phyloP scores from a whole-genome alignment of 1,140 invertebrate genomes.

The Trinorchestia longiramus region DNA sequence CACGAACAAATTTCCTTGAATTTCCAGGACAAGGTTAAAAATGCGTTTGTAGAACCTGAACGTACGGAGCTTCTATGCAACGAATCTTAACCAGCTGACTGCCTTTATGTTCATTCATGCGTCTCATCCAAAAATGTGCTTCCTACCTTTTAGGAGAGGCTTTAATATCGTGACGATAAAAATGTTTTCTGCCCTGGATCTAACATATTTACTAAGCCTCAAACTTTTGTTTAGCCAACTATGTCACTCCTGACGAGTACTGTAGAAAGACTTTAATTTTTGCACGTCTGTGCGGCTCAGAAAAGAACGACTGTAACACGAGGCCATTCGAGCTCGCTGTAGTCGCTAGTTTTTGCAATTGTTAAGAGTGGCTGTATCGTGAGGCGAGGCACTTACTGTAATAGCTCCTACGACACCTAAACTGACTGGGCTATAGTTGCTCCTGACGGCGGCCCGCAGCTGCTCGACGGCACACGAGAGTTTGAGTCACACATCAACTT shows the following conservation, averaged over 20 bases:
- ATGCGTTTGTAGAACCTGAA: not conserved
- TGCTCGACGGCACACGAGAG: not conserved
- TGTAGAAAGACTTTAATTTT: constrained; percentile 31
- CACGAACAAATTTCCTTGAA: not conserved
- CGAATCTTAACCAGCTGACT: not conserved
- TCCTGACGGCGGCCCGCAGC: not conserved
- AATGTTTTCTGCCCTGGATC: not conserved
- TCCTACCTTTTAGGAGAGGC: not conserved
- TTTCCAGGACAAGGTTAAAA: not conserved
- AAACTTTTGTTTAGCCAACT: constrained; percentile 44
- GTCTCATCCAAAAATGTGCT: not conserved
- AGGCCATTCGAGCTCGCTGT: not conserved
- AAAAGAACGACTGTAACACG: not conserved
- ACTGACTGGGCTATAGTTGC: constrained; percentile 37
- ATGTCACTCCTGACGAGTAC: not conserved
- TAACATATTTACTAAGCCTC: not conserved
- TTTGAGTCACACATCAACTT: not conserved
- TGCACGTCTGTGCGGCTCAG: not conserved
- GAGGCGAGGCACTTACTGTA: constrained; percentile 31
- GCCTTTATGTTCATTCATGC: not conserved
- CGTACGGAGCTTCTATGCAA: not conserved
- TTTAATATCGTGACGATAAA: not conserved
- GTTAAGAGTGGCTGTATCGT: constrained; percentile 46
- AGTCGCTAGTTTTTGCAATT: constrained; percentile 40
- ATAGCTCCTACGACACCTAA: constrained; percentile 26